phyloP scores from a whole-genome alignment of 2,113 vertebrate genomes.

The Ifrita kowaldi region DNA sequence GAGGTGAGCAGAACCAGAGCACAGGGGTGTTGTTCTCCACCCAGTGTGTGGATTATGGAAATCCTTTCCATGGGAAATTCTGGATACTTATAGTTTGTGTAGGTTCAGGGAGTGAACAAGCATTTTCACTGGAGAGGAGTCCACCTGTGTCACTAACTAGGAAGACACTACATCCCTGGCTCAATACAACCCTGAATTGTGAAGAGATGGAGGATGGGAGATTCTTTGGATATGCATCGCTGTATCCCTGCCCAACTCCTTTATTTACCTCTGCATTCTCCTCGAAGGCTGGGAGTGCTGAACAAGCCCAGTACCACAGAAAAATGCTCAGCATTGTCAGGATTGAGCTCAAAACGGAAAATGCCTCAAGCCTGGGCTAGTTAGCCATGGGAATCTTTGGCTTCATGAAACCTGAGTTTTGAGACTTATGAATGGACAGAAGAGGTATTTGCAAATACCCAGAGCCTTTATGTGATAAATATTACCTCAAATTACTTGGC shows the following conservation, averaged over 20 bases:
- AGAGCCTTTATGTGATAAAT: conserved; percentile 40
- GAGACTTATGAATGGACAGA: not conserved
- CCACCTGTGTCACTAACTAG: not conserved
- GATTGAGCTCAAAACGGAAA: not conserved
- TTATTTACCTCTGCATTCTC: not conserved
- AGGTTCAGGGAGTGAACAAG: not conserved
- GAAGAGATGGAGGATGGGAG: not conserved
- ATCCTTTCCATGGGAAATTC: not conserved
- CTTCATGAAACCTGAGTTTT: not conserved
- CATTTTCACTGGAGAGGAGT: not conserved
- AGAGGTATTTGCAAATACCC: conserved; percentile 1
- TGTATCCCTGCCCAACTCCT: not conserved
- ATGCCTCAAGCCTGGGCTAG: not conserved
- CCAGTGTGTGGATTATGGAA: not conserved
- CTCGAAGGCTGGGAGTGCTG: not conserved
- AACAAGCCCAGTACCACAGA: not conserved
- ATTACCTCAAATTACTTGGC: conserved; percentile 47
- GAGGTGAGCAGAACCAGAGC: not conserved
- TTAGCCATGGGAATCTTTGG: not conserved
- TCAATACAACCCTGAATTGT: not conserved
- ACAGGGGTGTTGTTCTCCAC: not conserved
- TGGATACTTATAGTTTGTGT: not conserved
- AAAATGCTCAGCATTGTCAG: not conserved
- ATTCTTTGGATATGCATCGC: not conserved
- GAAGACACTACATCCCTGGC: not conserved